A percentile compares a stretch with the other conserved stretches of the same genome.
Conservation (phyloP, 2,888 invertebrate genomes). For the Thysanoteuthis rhombus region DNA sequence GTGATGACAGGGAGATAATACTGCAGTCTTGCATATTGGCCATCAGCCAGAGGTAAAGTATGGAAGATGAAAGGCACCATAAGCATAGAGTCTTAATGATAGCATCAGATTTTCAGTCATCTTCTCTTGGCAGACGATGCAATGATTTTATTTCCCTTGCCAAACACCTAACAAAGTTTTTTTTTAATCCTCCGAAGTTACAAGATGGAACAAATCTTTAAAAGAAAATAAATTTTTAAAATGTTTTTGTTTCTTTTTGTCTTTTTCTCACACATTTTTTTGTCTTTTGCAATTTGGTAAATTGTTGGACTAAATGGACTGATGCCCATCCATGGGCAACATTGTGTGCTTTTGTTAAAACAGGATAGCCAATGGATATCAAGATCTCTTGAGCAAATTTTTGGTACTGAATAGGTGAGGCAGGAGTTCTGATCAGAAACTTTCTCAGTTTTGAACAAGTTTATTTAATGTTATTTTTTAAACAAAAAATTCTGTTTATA, state of each 20-base stretch:
- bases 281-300: too few relatives aligned
- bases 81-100: background rate
- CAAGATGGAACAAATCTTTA: background rate
- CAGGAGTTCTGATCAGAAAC: too few relatives aligned
- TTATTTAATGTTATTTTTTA: too few relatives aligned
- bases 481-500: too few relatives aligned
- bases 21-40: background rate
- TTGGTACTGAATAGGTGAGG: too few relatives aligned
- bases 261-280: background rate
- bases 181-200: background rate
- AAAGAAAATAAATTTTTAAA: background rate
- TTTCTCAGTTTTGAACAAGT: too few relatives aligned
- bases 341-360: too few relatives aligned
- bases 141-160: slow-evolving; percentile 12
- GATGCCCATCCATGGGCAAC: too few relatives aligned
- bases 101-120: background rate
- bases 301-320: too few relatives aligned
- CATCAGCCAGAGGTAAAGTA: background rate
- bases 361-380: too few relatives aligned
- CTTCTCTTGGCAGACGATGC: slow-evolving; percentile 30
- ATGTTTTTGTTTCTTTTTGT: background rate
- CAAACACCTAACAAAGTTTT: background rate
- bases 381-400: too few relatives aligned
- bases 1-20: background rate
- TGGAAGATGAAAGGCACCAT: slow-evolving; percentile 12